Conservation (phyloP, 1,140 invertebrate species). For the Platyscapa corneri region DNA sequence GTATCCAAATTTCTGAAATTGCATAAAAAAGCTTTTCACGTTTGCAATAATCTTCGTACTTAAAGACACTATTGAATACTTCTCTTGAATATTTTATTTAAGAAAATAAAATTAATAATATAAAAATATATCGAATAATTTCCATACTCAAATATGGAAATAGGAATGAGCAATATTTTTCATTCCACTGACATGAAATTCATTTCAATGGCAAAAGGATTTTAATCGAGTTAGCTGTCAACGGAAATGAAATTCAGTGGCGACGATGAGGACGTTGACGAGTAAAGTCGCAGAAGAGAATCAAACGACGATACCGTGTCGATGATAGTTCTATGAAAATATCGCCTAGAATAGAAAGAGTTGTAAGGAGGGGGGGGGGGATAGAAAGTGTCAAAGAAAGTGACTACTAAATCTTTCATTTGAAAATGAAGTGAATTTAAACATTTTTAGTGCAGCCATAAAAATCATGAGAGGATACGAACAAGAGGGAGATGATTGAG, state of each 20-base stretch:
- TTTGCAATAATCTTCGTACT: too few species aligned
- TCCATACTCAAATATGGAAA: background rate
- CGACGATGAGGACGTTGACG: conserved; percentile 9
- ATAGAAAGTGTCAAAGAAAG: background rate
- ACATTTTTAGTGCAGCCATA: conserved; percentile 18
- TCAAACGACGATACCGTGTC: conserved; percentile 40
- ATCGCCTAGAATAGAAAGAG: too few species aligned
- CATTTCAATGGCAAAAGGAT: conserved; percentile 11
- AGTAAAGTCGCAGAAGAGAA: conserved; percentile 34
- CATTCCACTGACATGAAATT: conserved; percentile 13
- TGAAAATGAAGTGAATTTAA: conserved; percentile 38
- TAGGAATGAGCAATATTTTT: conserved; percentile 7
- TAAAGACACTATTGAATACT: too few species aligned
- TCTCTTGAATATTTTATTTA: too few species aligned
- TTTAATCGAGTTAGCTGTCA: conserved; percentile 40
- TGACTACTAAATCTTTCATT: background rate
- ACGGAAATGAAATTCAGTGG: conserved; percentile 25
- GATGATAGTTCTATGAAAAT: background rate
- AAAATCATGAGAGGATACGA: too few species aligned
- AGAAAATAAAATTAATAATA: background rate
- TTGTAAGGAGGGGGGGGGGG: too few species aligned
- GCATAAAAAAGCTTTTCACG: too few species aligned
- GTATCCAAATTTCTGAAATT: too few species aligned
- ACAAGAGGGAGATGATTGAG: too few species aligned
- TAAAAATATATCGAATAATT: background rate